phyloP scores from a whole-genome alignment of 2,888 invertebrate genomes.

The Byasa hedistus region DNA sequence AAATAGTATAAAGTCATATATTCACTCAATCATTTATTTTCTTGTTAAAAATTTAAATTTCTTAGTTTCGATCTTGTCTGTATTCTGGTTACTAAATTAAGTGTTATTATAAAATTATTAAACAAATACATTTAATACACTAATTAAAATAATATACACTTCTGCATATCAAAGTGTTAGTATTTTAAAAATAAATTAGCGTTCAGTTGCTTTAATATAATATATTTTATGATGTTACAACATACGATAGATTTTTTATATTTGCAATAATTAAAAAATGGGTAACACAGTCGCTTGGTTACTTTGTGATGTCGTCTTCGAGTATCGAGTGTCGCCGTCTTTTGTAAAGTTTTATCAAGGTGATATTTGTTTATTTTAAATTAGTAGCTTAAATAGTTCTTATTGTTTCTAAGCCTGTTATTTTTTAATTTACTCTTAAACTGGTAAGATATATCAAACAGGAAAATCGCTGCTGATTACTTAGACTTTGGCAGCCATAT shows the following conservation, averaged over 20 bases:
- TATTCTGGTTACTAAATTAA: no score
- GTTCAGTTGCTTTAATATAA: no score
- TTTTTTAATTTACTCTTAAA: slow-evolving; percentile 1
- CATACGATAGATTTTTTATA: not conserved
- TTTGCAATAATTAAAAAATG: slow-evolving; percentile 16
- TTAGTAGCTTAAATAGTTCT: slow-evolving; percentile 6
- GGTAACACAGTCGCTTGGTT: slow-evolving; percentile 38
- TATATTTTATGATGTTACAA: not conserved
- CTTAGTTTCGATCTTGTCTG: no score
- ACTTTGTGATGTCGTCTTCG: slow-evolving; percentile 75
- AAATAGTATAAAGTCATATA: no score
- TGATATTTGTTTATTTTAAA: slow-evolving; percentile 46
- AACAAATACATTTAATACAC: no score
- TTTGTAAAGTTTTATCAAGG: slow-evolving; percentile 78
- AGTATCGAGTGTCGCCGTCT: slow-evolving; percentile 76
- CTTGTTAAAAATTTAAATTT: no score
- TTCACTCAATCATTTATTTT: no score
- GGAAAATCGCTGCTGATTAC: slow-evolving; percentile 26
- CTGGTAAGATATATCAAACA: not conserved
- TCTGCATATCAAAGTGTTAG: no score
- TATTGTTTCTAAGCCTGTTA: slow-evolving; percentile 5
- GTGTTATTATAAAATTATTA: no score
- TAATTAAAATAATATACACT: no score
- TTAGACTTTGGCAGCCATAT: slow-evolving; percentile 68
- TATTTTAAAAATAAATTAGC: no score